A percentile compares a stretch with the other conserved stretches of the same genome.
phyloP scores from a whole-genome alignment of 1,140 invertebrate species.

The Meteorus sp. region DNA sequence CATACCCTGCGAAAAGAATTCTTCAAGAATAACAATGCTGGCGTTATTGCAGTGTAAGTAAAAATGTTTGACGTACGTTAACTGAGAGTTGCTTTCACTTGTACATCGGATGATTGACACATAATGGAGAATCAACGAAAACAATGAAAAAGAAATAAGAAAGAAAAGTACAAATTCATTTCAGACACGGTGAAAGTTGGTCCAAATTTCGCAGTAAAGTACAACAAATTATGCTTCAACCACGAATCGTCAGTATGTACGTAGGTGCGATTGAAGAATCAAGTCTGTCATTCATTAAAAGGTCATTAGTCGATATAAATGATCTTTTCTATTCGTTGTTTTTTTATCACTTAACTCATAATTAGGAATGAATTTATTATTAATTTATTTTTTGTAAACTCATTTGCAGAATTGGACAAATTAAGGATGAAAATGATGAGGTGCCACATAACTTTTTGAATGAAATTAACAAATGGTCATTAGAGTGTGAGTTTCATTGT shows the following conservation, averaged over 20 bases:
- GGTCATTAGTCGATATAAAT: constrained; percentile 53
- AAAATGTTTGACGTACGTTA: too few relatives aligned
- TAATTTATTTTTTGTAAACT: neutral
- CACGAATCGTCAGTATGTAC: constrained; percentile 74
- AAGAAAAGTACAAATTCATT: constrained; percentile 26
- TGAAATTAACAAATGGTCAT: constrained; percentile 84
- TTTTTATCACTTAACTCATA: neutral
- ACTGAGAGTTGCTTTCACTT: too few relatives aligned
- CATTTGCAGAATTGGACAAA: constrained; percentile 67
- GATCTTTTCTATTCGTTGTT: neutral
- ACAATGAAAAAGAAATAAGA: constrained; percentile 7
- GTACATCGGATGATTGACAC: too few relatives aligned
- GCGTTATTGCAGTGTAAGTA: constrained; percentile 79
- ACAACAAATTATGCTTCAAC: constrained; percentile 81
- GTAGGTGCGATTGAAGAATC: constrained; percentile 73
- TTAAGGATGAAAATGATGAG: constrained; percentile 68
- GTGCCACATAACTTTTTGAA: constrained; percentile 76
- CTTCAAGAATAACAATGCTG: constrained; percentile 70
- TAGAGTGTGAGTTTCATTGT: constrained; percentile 75
- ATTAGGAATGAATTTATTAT: neutral
- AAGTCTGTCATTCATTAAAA: constrained; percentile 70
- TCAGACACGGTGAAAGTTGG: constrained; percentile 83
- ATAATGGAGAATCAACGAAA: neutral
- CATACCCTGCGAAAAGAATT: constrained; percentile 73
- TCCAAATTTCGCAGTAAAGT: constrained; percentile 78